Percentiles rank a stretch among this genome's conserved stretches.
These are phyloP conservation scores for Turdus rufiventris DNA, from an alignment of 2,113 vertebrate genomes.

Conservation along the genomic window DNA sequence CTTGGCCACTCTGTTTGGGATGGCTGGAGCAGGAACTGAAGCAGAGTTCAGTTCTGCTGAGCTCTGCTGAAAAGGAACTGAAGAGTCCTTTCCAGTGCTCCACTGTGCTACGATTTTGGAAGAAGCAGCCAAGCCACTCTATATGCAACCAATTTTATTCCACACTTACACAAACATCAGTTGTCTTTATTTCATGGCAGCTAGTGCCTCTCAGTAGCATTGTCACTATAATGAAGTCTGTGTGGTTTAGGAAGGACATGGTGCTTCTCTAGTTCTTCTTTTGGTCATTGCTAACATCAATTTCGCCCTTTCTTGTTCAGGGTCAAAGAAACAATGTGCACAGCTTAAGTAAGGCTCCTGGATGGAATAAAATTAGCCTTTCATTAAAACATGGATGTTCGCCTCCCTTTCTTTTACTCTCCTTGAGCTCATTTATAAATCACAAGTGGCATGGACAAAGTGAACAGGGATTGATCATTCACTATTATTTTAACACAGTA, in stretches of 20 bases:
- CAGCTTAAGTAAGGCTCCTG: not conserved
- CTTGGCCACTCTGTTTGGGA: not conserved
- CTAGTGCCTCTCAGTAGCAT: not conserved
- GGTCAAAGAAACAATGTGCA: not conserved
- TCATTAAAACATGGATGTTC: not conserved
- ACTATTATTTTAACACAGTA: not conserved
- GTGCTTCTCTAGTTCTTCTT: not conserved
- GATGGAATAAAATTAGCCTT: not conserved
- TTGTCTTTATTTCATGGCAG: not conserved
- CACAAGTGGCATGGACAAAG: not conserved
- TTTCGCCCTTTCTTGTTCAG: not conserved
- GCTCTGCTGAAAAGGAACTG: no score
- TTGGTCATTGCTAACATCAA: not conserved
- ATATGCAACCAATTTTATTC: not conserved
- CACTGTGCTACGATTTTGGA: rapidly evolving
- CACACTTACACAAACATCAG: not conserved
- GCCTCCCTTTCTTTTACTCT: not conserved
- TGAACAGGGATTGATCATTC: not conserved
- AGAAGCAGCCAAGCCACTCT: not conserved
- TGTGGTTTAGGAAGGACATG: not conserved
- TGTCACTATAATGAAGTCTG: not conserved
- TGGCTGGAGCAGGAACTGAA: not conserved
- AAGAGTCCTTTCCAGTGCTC: not conserved
- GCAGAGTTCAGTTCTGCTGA: not conserved
- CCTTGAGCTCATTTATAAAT: not conserved